phyloP scores from a whole-genome alignment of 1,140 invertebrate species.

The Agrypnia vestita region DNA sequence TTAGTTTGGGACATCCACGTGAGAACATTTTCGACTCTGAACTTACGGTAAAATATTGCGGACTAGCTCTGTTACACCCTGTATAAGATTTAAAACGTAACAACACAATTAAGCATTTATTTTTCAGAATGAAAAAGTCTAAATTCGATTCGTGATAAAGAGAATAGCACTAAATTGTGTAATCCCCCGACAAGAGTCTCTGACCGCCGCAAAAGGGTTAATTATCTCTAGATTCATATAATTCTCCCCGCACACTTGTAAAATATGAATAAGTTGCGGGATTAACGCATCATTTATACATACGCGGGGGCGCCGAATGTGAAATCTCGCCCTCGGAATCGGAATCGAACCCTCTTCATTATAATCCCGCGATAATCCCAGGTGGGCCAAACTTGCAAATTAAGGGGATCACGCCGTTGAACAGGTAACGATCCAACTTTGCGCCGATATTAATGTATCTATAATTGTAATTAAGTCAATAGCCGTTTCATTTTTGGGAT shows the following conservation, averaged over 20 bases:
- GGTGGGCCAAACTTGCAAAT: constrained; percentile 33
- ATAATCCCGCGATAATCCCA: constrained; percentile 48
- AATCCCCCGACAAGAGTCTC: not conserved
- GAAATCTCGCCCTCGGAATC: not conserved
- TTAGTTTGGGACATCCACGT: too few relatives aligned
- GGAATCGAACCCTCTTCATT: constrained; percentile 50
- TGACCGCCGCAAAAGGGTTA: constrained; percentile 19
- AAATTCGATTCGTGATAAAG: not conserved
- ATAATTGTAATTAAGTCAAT: constrained; percentile 30
- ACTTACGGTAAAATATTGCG: too few relatives aligned
- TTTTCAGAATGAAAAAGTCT: too few relatives aligned
- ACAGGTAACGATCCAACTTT: constrained; percentile 27
- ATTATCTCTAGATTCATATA: constrained; percentile 27
- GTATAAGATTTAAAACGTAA: too few relatives aligned
- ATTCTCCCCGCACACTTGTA: not conserved
- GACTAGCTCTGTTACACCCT: too few relatives aligned
- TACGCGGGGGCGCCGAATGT: not conserved
- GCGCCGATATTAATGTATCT: not conserved
- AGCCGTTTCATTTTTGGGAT: not conserved
- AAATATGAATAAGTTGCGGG: constrained; percentile 35
- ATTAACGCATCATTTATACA: constrained; percentile 32
- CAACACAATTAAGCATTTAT: too few relatives aligned
- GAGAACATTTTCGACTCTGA: too few relatives aligned
- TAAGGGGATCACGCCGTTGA: constrained; percentile 30
- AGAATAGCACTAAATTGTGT: not conserved